A percentile compares a stretch with the other conserved stretches of the same genome.
These are phyloP conservation scores for Otus sunia DNA, from an alignment of 2,113 vertebrate species.

Conservation along the genomic window DNA sequence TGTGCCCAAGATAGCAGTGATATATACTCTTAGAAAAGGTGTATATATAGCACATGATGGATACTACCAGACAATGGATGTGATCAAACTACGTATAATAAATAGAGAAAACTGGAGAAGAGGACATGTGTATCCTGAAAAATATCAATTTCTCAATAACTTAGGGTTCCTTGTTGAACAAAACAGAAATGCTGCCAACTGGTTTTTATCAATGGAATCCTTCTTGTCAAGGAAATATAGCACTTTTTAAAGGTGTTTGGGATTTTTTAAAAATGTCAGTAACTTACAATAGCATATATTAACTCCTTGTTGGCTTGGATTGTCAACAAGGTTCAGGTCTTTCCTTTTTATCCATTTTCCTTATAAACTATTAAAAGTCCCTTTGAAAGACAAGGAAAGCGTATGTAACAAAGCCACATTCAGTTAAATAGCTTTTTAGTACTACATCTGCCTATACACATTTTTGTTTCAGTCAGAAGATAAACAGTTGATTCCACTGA, in stretches of 20 bases:
- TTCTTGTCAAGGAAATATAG: neutral
- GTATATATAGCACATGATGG: neutral
- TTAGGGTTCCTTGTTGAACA: neutral
- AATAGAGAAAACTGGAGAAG: neutral
- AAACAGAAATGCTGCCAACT: neutral
- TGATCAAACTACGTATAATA: neutral
- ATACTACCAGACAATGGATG: neutral
- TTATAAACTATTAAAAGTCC: neutral
- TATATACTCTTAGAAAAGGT: neutral
- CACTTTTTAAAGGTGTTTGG: neutral
- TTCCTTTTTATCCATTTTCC: neutral
- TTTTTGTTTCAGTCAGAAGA: neutral
- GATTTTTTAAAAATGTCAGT: neutral
- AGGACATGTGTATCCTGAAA: neutral
- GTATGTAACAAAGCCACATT: neutral
- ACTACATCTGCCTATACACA: neutral
- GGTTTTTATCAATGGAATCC: neutral
- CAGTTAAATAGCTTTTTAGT: neutral
- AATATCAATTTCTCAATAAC: neutral
- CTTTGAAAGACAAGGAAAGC: neutral
- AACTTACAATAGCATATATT: neutral
- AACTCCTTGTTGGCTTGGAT: neutral
- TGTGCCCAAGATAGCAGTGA: neutral
- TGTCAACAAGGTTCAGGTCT: neutral
- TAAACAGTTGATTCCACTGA: neutral